Evolutionary conservation across 2,888 invertebrate genomes (phyloP).

Genomic region (Drosophila borborema): DNA sequence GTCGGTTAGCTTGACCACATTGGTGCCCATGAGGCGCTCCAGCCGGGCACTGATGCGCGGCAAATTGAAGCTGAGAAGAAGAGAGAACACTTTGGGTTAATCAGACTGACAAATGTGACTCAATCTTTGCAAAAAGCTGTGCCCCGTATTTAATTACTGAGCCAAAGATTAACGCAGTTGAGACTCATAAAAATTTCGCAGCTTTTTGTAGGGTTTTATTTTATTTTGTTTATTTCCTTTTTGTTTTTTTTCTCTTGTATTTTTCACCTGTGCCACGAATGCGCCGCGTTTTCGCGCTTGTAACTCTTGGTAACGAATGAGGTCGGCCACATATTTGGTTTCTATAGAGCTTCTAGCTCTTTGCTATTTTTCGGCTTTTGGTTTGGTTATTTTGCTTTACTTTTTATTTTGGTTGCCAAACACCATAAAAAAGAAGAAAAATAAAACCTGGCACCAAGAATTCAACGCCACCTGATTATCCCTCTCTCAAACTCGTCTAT

Average conservation of each 20-base stretch:
- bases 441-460: constrained; percentile 58
- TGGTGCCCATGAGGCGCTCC: constrained; percentile 85
- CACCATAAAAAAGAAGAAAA: constrained; percentile 50
- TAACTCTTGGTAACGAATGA: constrained; percentile 80
- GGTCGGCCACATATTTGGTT: constrained; percentile 72
- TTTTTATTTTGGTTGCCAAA: constrained; percentile 64
- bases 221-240: background rate
- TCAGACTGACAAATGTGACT: constrained; percentile 13
- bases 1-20: constrained; percentile 88
- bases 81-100: constrained; percentile 22
- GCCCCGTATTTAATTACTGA: background rate
- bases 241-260: background rate
- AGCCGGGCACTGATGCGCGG: constrained; percentile 84
- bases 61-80: constrained; percentile 82
- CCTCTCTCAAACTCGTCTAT: constrained; percentile 5
- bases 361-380: constrained; percentile 37
- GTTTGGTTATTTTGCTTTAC: constrained; percentile 34
- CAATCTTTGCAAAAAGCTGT: constrained; percentile 11
- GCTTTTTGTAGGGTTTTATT: constrained; percentile 2
- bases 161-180: background rate
- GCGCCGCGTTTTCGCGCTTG: constrained; percentile 67
- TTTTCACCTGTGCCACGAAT: constrained; percentile 51
- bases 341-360: constrained; percentile 69
- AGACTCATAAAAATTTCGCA: constrained; percentile 17
- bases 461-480: constrained; percentile 12